Evolutionary conservation across 1,140 invertebrate genomes (phyloP).

Genomic region (Scaptodrosophila lebanonensis): DNA sequence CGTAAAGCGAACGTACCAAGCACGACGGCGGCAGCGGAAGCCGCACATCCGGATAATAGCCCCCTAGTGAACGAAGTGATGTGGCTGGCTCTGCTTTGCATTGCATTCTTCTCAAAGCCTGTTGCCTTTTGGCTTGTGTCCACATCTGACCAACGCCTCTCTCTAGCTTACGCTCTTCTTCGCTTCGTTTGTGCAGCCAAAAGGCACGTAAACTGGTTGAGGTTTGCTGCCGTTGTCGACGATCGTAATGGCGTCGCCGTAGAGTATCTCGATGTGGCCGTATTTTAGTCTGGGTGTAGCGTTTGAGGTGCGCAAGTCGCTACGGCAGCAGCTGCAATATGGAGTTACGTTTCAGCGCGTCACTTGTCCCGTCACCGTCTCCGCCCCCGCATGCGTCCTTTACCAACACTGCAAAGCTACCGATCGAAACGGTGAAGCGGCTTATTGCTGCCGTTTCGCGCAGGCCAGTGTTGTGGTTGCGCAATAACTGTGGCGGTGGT

Average conservation of each 20-base stretch:
- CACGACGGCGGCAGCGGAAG: slow-evolving; percentile 57
- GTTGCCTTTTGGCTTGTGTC: slow-evolving; percentile 28
- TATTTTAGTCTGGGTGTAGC: slow-evolving; percentile 48
- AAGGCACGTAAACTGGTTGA: slow-evolving; percentile 73
- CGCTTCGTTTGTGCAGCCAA: slow-evolving; percentile 52
- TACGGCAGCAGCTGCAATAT: slow-evolving; percentile 31
- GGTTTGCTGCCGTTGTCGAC: slow-evolving; percentile 12
- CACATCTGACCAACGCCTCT: slow-evolving; percentile 7
- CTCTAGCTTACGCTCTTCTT: neutral
- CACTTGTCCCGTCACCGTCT: slow-evolving; percentile 47
- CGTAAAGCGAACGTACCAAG: slow-evolving; percentile 51
- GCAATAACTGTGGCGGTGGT: slow-evolving; percentile 55
- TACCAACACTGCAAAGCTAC: slow-evolving; percentile 66
- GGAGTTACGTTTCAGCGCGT: slow-evolving; percentile 61
- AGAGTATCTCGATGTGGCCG: slow-evolving; percentile 44
- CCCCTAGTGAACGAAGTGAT: slow-evolving; percentile 13
- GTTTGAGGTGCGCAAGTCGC: slow-evolving; percentile 66
- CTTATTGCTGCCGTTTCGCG: slow-evolving; percentile 63
- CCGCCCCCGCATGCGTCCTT: slow-evolving; percentile 34
- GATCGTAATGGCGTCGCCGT: slow-evolving; percentile 18
- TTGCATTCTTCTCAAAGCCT: slow-evolving; percentile 39
- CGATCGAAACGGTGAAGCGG: slow-evolving; percentile 63
- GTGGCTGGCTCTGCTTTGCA: slow-evolving; percentile 7
- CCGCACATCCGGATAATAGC: slow-evolving; percentile 67
- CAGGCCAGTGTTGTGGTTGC: slow-evolving; percentile 57